phyloP scores from a whole-genome alignment of 2,888 invertebrate genomes.

The Nowickia ferox region DNA sequence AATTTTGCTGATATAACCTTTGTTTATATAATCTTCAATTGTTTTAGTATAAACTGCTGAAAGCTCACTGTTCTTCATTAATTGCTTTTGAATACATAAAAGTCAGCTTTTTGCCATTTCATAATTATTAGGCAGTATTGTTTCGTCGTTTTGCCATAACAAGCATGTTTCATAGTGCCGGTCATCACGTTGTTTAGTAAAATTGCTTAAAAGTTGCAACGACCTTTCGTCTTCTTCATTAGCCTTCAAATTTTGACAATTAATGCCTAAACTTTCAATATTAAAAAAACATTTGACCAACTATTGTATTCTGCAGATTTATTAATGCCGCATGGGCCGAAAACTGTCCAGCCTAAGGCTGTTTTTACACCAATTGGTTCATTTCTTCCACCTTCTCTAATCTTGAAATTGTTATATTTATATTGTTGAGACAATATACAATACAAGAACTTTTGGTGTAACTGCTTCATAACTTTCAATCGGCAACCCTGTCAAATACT shows the following conservation, averaged over 20 bases:
- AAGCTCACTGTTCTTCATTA: conserved; percentile 27
- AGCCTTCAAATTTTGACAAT: conserved; percentile 22
- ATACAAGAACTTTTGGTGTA: conserved; percentile 44
- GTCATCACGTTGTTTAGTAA: conserved; percentile 40
- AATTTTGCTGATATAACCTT: conserved; percentile 71
- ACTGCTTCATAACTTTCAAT: conserved; percentile 38
- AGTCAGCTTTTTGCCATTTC: conserved; percentile 41
- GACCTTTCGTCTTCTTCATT: conserved; percentile 47
- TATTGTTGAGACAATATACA: neutral
- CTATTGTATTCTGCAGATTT: conserved; percentile 25
- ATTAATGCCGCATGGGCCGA: conserved; percentile 37
- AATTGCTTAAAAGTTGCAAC: conserved; percentile 33
- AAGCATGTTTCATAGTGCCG: conserved; percentile 52
- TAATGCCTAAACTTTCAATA: conserved; percentile 46
- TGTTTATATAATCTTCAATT: conserved; percentile 61
- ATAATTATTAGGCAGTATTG: conserved; percentile 43
- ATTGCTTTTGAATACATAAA: conserved; percentile 26
- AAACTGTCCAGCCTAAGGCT: conserved; percentile 29
- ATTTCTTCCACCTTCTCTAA: conserved; percentile 37
- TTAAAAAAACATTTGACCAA: conserved; percentile 44
- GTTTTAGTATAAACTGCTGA: conserved; percentile 26
- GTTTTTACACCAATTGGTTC: conserved; percentile 31
- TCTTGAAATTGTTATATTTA: conserved; percentile 35
- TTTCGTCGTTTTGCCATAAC: conserved; percentile 40
- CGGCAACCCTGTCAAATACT: conserved; percentile 48